Percentiles rank a stretch among this genome's conserved stretches.
phyloP scores from a whole-genome alignment of 2,888 invertebrate species.

The Eledona agricola region DNA sequence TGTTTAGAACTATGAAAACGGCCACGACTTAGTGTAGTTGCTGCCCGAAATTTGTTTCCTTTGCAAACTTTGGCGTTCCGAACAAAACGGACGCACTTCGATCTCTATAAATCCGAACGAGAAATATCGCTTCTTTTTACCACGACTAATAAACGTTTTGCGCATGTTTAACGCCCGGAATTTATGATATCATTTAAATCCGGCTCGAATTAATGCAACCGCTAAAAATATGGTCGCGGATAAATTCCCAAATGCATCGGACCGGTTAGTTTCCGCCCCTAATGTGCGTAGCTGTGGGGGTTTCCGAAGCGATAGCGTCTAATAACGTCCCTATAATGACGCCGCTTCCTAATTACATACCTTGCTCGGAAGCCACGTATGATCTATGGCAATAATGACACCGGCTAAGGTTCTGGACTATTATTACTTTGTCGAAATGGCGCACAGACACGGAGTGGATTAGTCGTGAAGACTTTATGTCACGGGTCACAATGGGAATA shows the following conservation, averaged over 20 bases:
- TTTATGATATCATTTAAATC: constrained; percentile 28
- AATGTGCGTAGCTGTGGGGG: constrained; percentile 39
- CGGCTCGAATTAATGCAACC: constrained; percentile 23
- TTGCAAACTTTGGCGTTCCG: constrained; percentile 5
- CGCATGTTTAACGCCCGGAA: constrained; percentile 11
- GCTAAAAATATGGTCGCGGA: constrained; percentile 16
- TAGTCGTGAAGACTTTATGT: constrained; percentile 39
- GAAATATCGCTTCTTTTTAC: constrained; percentile 2
- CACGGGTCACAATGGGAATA: too few relatives aligned
- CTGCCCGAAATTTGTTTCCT: constrained; percentile 26
- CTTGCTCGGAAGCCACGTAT: constrained; percentile 39
- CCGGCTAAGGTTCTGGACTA: constrained; percentile 30
- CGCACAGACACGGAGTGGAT: constrained; percentile 39
- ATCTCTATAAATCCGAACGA: constrained; percentile 2
- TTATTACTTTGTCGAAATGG: constrained; percentile 33
- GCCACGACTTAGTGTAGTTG: constrained; percentile 27
- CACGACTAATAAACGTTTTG: constrained; percentile 28
- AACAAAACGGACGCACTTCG: constrained; percentile 9
- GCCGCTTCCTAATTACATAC: constrained; percentile 43
- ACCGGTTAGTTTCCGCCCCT: constrained; percentile 34
- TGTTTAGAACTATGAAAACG: constrained; percentile 42
- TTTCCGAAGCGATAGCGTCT: constrained; percentile 41
- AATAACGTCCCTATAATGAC: constrained; percentile 42
- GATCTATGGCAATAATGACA: constrained; percentile 46
- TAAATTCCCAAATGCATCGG: constrained; percentile 32